Evolutionary conservation across 2,113 vertebrate genomes (phyloP).

Genomic region (Sylvicapra grimmia): DNA sequence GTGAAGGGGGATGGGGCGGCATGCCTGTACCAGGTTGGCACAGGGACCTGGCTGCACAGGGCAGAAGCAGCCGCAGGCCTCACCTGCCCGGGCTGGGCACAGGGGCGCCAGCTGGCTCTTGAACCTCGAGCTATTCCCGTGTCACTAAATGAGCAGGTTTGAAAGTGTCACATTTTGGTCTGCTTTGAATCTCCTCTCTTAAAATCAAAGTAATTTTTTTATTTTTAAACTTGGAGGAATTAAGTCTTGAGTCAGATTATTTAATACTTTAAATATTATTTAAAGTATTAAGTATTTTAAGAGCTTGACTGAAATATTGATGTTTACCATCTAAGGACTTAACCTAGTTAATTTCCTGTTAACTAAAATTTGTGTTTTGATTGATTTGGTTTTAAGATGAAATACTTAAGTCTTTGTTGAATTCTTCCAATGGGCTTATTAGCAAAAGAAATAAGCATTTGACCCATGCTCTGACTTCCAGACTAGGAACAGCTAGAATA

Average conservation of each 20-base stretch:
- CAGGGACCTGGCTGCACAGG: neutral
- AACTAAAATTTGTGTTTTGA: neutral
- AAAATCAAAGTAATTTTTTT: neutral
- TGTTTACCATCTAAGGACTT: neutral
- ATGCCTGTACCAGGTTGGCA: too few species aligned
- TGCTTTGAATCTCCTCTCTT: neutral
- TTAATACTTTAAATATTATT: neutral
- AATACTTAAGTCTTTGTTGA: neutral
- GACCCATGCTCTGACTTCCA: neutral
- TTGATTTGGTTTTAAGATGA: neutral
- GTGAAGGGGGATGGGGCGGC: neutral
- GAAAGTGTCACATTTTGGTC: neutral
- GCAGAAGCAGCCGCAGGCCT: neutral
- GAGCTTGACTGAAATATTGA: slow-evolving; percentile 4
- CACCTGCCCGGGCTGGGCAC: accelerated
- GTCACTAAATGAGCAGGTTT: neutral
- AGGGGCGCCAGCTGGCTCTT: neutral
- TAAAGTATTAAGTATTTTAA: neutral
- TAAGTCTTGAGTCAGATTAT: slow-evolving; percentile 30
- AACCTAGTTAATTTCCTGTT: neutral
- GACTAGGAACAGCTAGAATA: neutral
- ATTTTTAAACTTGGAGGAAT: neutral
- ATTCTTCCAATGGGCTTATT: neutral
- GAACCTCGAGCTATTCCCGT: neutral
- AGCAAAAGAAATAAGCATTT: neutral